These are phyloP conservation scores for Folsomia candida DNA, from an alignment of 2,888 invertebrate genomes.

Conservation along the genomic window DNA sequence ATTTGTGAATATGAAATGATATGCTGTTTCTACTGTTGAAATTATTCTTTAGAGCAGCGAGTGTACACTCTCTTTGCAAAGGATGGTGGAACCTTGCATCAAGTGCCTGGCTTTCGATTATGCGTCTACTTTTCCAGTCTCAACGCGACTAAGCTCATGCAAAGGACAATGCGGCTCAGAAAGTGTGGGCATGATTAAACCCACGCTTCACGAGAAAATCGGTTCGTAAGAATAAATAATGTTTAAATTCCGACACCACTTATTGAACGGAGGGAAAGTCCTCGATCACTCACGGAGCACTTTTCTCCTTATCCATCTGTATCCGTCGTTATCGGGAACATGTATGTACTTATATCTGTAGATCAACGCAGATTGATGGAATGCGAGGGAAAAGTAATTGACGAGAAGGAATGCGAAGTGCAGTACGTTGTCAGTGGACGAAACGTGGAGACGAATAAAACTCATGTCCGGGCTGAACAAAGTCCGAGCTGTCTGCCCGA, in stretches of 20 bases:
- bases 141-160: neutral
- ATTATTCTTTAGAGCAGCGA: no score
- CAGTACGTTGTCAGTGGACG: conserved; percentile 16
- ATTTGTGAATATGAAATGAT: no score
- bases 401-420: conserved; percentile 15
- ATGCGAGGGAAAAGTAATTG: conserved; percentile 7
- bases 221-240: no score
- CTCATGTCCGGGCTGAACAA: conserved; percentile 14
- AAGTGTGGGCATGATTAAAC: no score
- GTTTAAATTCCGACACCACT: no score
- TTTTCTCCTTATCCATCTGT: no score
- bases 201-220: no score
- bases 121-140: neutral
- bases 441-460: neutral
- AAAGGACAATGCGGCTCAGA: neutral
- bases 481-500: conserved; percentile 12
- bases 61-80: neutral
- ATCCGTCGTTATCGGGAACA: no score
- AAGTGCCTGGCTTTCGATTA: neutral
- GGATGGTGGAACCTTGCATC: neutral
- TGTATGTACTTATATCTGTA: no score
- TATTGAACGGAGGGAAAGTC: no score
- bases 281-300: no score
- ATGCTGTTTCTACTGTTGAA: no score
- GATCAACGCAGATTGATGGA: conserved; percentile 9